These are phyloP conservation scores for Ochotona princeps DNA, from an alignment of 2,113 vertebrate genomes.

Conservation along the genomic window DNA sequence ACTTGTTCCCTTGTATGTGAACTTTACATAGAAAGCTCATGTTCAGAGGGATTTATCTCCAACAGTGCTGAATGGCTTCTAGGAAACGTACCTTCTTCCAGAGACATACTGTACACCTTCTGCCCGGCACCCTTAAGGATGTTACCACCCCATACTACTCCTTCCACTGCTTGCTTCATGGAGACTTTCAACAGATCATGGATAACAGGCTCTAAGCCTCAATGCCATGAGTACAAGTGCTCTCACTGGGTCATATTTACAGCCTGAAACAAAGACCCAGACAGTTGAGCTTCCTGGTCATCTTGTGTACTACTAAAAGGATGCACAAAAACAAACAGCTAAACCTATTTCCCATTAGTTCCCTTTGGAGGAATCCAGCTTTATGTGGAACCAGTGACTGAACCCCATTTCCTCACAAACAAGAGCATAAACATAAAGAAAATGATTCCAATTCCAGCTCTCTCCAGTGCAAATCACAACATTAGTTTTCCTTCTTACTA, in stretches of 20 bases:
- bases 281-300: background rate
- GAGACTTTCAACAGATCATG: background rate
- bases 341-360: background rate
- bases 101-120: background rate
- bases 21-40: background rate
- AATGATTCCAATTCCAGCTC: background rate
- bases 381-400: background rate
- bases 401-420: background rate
- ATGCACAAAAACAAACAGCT: background rate
- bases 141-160: background rate
- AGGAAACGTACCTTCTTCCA: background rate
- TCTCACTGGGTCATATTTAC: background rate
- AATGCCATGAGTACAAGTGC: background rate
- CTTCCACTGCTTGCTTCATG: background rate
- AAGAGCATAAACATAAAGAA: background rate
- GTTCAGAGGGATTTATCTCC: background rate
- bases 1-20: background rate
- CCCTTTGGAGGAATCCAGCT: background rate
- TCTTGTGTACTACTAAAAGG: background rate
- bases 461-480: background rate
- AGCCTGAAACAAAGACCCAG: background rate
- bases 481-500: background rate
- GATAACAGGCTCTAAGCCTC: background rate
- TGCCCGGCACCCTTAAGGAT: background rate
- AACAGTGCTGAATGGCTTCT: background rate